A percentile compares a stretch with the other conserved stretches of the same genome.
Conservation (phyloP, 2,888 invertebrate genomes). For the Mactromeris polynyma region DNA sequence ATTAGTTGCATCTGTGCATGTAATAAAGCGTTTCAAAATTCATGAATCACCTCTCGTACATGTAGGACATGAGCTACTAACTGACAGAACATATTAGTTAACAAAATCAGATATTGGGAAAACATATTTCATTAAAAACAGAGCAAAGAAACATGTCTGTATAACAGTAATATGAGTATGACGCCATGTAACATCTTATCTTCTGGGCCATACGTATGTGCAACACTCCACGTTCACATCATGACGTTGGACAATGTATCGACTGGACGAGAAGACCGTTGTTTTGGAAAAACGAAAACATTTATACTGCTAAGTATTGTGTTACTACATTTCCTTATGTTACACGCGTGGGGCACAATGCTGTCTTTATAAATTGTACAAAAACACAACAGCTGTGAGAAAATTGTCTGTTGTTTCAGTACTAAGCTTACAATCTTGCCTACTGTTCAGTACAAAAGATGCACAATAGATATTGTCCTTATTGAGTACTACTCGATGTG, state of each 20-base stretch:
- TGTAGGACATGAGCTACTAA: no score
- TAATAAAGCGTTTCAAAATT: no score
- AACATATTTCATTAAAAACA: no score
- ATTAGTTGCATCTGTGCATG: no score
- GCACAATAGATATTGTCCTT: neutral
- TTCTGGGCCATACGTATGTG: neutral
- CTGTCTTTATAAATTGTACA: neutral
- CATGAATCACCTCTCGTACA: no score
- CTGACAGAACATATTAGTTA: no score
- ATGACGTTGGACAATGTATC: neutral
- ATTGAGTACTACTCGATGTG: neutral
- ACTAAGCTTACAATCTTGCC: neutral
- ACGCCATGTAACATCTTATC: neutral
- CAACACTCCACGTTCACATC: neutral
- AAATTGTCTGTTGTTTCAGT: neutral
- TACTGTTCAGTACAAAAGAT: neutral
- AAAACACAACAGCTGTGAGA: slow-evolving; percentile 1
- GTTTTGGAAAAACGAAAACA: neutral
- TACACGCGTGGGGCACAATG: neutral
- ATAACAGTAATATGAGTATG: neutral
- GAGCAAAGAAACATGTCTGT: neutral
- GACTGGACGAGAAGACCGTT: neutral
- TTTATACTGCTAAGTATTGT: neutral
- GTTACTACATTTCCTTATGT: slow-evolving; percentile 8
- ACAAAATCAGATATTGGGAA: no score